Base-by-base conservation (phyloP, 1,140 invertebrate genomes). In the Protaetia brevitarsis region DNA sequence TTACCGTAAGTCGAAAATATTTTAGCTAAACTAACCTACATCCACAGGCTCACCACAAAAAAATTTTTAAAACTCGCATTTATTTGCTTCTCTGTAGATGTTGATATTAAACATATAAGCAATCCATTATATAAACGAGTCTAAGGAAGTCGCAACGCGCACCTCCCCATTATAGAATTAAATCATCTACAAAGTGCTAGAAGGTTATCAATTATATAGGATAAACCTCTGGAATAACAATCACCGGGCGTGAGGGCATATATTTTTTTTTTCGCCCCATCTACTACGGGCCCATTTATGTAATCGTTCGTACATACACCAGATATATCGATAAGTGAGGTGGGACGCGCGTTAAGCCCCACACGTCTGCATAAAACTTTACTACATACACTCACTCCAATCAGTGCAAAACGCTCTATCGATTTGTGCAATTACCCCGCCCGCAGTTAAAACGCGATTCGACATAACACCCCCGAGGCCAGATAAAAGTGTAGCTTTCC, bases 401-500 rank as follows among this genome's bases (percentile, higher is more conserved):
- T 63, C 62, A 63, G 34, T 45, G 62, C 62, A 63, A 63, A 63
- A 51, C 62, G 62, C 45, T 63, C 45, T 63, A 63, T 63, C 62
- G 62, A 63, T 63, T 63, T 23, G 23, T 37, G 62, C 62, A 63
- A 63, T 63, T 63, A 63, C 62, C 19, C 19, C 34, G 37, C 37
- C 34, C 34, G 19, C 62, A 30, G 59, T 61, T 61, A 61, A 61
- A 61, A 61, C 59, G 29, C 59, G 36, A 61, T 61, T 61, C 26
- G 31, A 29, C 30, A 41, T 16, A 58, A 66, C 64, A 58, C 58
- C 61, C 56, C 10, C n/a, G 30, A 26, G 64, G 64, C 13, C 57
- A 66, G 28, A 64, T 64, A 66, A 59, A 66, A 66, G 31, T 34
- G 41, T 34, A 41, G 64, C 65, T 63, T 62, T 66, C 60, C 65